A percentile compares a stretch with the other conserved stretches of the same genome.
Conservation (phyloP, 2,888 invertebrate genomes). For the Phasia obesa region DNA sequence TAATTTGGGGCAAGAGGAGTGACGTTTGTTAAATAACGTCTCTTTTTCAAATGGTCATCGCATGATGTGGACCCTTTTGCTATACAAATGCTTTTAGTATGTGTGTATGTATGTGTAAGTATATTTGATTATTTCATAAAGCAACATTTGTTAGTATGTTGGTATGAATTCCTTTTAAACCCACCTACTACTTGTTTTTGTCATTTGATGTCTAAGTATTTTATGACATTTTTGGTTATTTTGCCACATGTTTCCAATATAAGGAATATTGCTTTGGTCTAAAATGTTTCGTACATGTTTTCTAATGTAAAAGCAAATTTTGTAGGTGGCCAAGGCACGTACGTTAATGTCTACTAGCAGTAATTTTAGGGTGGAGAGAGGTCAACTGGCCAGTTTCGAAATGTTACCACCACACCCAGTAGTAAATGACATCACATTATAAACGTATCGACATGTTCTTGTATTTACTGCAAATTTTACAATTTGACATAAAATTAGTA, state of each 20-base stretch:
- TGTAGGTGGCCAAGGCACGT: slow-evolving; percentile 68
- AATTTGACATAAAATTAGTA: slow-evolving; percentile 62
- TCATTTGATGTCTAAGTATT: slow-evolving; percentile 70
- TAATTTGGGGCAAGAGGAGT: slow-evolving; percentile 50
- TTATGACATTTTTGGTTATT: slow-evolving; percentile 72
- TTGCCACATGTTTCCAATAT: slow-evolving; percentile 71
- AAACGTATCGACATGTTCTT: slow-evolving; percentile 64
- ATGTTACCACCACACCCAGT: slow-evolving; percentile 51
- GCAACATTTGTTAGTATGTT: slow-evolving; percentile 24
- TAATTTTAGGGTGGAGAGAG: slow-evolving; percentile 11
- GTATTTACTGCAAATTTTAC: slow-evolving; percentile 54
- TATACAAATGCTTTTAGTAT: slow-evolving; percentile 12
- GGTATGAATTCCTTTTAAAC: slow-evolving; percentile 54
- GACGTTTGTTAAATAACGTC: slow-evolving; percentile 56
- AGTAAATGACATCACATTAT: slow-evolving; percentile 55
- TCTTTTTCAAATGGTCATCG: slow-evolving; percentile 58
- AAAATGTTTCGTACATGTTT: slow-evolving; percentile 54
- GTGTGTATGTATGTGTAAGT: neutral
- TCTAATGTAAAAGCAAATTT: slow-evolving; percentile 62
- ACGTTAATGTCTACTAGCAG: slow-evolving; percentile 29
- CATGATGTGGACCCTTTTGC: slow-evolving; percentile 41
- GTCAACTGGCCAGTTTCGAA: slow-evolving; percentile 57
- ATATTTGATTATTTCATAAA: too few species aligned
- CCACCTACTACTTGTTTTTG: slow-evolving; percentile 65
- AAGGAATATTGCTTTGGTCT: slow-evolving; percentile 60